Evolutionary conservation across 2,113 vertebrate genomes (phyloP).

Genomic region (Etheostoma cragini): DNA sequence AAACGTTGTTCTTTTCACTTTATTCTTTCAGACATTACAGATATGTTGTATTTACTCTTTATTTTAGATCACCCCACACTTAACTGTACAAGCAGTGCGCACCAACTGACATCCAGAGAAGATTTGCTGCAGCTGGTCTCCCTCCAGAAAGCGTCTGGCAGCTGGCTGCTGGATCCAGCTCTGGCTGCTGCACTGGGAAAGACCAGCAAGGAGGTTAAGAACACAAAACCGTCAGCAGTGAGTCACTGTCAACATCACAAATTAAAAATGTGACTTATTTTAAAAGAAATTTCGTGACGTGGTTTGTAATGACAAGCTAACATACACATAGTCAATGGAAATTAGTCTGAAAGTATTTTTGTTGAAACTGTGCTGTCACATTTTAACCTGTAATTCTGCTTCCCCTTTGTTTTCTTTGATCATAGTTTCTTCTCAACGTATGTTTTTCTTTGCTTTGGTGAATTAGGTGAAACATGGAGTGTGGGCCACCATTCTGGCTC

Average conservation of each 20-base stretch:
- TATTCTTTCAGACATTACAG: too few species aligned
- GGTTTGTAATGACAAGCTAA: too few species aligned
- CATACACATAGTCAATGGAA: too few species aligned
- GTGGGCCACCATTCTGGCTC: slow-evolving; percentile 87
- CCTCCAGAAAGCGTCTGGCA: slow-evolving; percentile 86
- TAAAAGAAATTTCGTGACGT: too few species aligned
- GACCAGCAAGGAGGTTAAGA: slow-evolving; percentile 69
- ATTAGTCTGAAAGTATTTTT: too few species aligned
- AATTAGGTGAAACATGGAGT: slow-evolving; percentile 70
- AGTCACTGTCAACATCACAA: slow-evolving; percentile 1
- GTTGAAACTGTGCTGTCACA: not conserved
- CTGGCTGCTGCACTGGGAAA: slow-evolving; percentile 74
- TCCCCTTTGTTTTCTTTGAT: not conserved
- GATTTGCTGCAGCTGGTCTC: slow-evolving; percentile 79
- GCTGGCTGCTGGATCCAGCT: slow-evolving; percentile 78
- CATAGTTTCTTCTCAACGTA: too few species aligned
- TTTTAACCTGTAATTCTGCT: too few species aligned
- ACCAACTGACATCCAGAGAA: slow-evolving; percentile 21
- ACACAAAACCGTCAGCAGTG: slow-evolving; percentile 70
- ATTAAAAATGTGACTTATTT: not conserved
- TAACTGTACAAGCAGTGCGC: too few species aligned
- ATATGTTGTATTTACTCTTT: too few species aligned
- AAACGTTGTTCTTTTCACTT: too few species aligned
- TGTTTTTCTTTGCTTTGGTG: not conserved
- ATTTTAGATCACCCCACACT: too few species aligned